Evolutionary conservation across 2,888 invertebrate species (phyloP).

Genomic region (Brachyptera putata): DNA sequence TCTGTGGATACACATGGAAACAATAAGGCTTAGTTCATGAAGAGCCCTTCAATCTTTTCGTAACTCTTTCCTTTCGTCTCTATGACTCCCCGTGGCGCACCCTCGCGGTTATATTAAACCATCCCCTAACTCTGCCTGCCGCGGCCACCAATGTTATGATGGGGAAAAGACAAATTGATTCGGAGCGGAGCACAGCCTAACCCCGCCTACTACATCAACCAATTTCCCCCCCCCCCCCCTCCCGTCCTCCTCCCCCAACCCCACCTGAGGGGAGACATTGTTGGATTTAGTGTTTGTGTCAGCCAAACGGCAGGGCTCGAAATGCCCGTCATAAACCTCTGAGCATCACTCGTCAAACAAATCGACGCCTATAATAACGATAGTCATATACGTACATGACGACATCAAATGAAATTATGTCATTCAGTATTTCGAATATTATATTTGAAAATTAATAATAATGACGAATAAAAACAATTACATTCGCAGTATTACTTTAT

Average conservation of each 20-base stretch:
- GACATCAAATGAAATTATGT: too few species aligned
- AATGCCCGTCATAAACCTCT: slow-evolving; percentile 1
- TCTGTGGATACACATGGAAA: not conserved
- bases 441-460: too few species aligned
- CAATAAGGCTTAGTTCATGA: slow-evolving; percentile 1
- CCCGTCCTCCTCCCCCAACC: too few species aligned
- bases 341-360: not conserved
- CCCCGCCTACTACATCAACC: slow-evolving; percentile 17
- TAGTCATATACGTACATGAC: too few species aligned
- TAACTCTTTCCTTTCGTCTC: slow-evolving; percentile 4
- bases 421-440: too few species aligned
- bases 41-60: slow-evolving; percentile 6
- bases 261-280: not conserved
- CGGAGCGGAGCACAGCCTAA: slow-evolving; percentile 22
- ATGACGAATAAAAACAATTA: too few species aligned
- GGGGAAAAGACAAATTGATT: slow-evolving; percentile 28
- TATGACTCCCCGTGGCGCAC: not conserved
- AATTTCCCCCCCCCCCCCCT: slow-evolving; percentile 15
- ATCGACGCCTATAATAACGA: too few species aligned
- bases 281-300: slow-evolving; percentile 10
- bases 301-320: not conserved
- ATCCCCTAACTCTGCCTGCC: slow-evolving; percentile 9
- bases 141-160: slow-evolving; percentile 24
- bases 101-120: slow-evolving; percentile 17
- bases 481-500: too few species aligned